Evolutionary conservation across 2,797 vertebrate genomes (phyloP).

Genomic region (Anguilla pacifica): DNA sequence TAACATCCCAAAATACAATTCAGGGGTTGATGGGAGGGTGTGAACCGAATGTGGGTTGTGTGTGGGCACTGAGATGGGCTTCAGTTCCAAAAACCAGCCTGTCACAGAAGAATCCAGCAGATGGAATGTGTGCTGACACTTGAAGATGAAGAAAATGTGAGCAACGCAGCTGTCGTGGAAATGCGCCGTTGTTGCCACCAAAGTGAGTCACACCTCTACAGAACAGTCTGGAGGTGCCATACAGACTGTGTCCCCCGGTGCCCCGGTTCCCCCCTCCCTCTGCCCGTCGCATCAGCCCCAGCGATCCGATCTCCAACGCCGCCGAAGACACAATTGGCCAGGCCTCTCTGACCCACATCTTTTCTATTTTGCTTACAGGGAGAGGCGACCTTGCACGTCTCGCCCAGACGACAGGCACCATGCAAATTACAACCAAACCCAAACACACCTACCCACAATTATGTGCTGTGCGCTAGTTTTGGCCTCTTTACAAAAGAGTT

Average conservation of each 20-base stretch:
- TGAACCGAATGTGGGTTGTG: background rate
- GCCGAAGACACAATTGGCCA: constrained; percentile 2
- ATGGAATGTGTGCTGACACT: background rate
- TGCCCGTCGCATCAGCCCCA: background rate
- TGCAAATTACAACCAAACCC: constrained; percentile 46
- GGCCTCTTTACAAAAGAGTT: background rate
- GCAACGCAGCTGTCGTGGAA: background rate
- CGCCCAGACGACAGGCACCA: constrained; percentile 39
- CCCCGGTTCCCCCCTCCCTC: background rate
- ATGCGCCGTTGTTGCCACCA: background rate
- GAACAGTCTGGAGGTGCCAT: constrained; percentile 9
- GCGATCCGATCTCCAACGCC: constrained; percentile 10
- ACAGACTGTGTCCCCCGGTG: background rate
- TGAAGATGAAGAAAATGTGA: background rate
- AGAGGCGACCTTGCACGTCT: background rate
- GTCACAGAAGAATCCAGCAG: background rate
- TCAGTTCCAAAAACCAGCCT: background rate
- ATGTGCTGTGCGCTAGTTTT: constrained; percentile 45
- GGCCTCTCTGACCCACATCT: constrained; percentile 11
- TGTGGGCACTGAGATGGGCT: background rate
- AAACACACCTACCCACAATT: constrained; percentile 58
- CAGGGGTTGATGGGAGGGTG: background rate
- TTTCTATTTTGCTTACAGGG: constrained; percentile 8
- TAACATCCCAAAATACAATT: background rate
- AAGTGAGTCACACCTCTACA: background rate